Evolutionary conservation across 2,888 invertebrate species (phyloP), one percentile per base, ranked within the genome.

Genomic region (Microchrysa polita): DNA sequence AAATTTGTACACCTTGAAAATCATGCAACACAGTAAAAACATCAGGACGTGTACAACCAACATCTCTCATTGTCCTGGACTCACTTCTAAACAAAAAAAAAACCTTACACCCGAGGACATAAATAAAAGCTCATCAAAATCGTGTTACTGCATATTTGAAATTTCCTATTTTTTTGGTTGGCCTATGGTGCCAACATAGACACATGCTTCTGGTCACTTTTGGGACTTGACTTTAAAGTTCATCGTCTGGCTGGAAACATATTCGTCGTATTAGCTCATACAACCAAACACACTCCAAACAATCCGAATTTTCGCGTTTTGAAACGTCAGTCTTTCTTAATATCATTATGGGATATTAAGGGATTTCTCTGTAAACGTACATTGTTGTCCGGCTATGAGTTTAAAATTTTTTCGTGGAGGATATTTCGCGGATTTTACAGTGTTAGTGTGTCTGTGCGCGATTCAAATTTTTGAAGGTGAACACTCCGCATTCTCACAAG

Each of bases 51-150:
- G 22, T 57, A 67, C 55, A 14, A 9, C 52, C 34, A 44, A 57
- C 22, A 67, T 44, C 22, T 40, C 42, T 57, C 27, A 7, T 34
- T 34, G 2, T 34, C 27, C 27, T 34, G 27, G 27, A 5, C 2
- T 34, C n/a, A n/a, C n/a, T n/a, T n/a, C n/a, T n/a, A n/a, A n/a
- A n/a, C n/a, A n/a, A n/a, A n/a, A 34, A 5, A 34, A 48, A 67
- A 67, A 67, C 18, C 52, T 18, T 60, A 40, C 61, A 34, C 69
- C 67, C 59, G 73, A 69, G 67, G 72, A 72, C 73, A 75, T 75
- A 75, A 75, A 75, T 72, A 74, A 75, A 74, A 74, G 72, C 74
- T 74, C 75, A 75, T 75, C 75, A 75, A 75, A 75, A 75, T 75
- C 75, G 75, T 75, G 75, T 75, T 75, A 75, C 74, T 44, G 72